A percentile compares a stretch with the other conserved stretches of the same genome.
Conservation (phyloP, 2,888 invertebrate species). For the Drosophila anomelani region DNA sequence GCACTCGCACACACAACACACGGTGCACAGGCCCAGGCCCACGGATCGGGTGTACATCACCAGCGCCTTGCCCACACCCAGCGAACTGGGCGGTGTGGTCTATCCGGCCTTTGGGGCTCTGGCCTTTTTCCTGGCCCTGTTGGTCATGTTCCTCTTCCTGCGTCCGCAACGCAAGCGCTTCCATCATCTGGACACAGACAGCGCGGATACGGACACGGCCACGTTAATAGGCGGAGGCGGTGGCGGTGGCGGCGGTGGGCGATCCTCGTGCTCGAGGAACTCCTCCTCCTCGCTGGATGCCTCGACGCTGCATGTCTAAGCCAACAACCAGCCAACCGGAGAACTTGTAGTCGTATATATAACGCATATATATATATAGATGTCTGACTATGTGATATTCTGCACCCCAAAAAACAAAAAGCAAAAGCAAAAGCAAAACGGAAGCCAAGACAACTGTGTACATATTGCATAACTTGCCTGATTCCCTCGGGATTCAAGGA, state of each 20-base stretch:
- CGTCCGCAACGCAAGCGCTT: conserved; percentile 71
- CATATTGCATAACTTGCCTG: conserved; percentile 3
- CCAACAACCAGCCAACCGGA: conserved; percentile 22
- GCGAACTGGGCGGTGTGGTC: conserved; percentile 68
- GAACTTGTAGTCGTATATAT: conserved; percentile 70
- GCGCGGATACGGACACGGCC: conserved; percentile 61
- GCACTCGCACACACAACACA: background rate
- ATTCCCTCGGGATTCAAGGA: background rate
- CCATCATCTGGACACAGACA: conserved; percentile 39
- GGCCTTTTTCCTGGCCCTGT: conserved; percentile 67
- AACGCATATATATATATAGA: conserved; percentile 30
- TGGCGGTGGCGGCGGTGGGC: background rate
- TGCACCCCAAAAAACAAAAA: conserved; percentile 58
- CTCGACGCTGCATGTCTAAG: conserved; percentile 68
- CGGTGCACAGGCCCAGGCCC: conserved; percentile 19
- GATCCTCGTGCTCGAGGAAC: conserved; percentile 23
- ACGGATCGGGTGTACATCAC: conserved; percentile 72
- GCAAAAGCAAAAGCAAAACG: background rate
- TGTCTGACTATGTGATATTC: conserved; percentile 78
- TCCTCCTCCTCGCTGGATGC: conserved; percentile 54
- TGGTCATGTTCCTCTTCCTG: conserved; percentile 73
- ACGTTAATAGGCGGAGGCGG: conserved; percentile 51
- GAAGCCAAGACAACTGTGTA: conserved; percentile 26
- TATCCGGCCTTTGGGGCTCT: conserved; percentile 72
- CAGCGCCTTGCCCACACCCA: conserved; percentile 68